Base-by-base conservation (phyloP, 2,888 invertebrate genomes). In the Heliconius erato region DNA sequence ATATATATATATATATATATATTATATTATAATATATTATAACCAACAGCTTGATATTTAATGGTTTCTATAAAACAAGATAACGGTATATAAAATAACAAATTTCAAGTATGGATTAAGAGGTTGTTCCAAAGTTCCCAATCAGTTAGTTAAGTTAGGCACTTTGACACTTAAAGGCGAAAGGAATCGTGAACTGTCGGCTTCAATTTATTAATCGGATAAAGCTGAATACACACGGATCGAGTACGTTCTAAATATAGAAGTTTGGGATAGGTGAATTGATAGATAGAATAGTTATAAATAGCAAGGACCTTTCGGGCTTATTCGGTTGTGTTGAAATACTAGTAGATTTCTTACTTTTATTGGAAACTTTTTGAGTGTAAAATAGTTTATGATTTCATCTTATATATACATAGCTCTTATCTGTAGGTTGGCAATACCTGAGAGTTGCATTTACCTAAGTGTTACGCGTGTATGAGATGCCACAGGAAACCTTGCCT, bases 81-180 rank as follows among this genome's bases (percentile, higher is more conserved):
- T 54, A 16, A 35, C 2, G 19, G 23, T 69, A 54, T 54, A 16
- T 40, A 14, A 63, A 76, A 40, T 77, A 79, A 65, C 28, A 14
- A 69, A 69, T 9, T 63, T 69, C 4, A 26, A 68, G 69, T 35
- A 40, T 40, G 59, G 40, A 81, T 77, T 81, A 81, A 77, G 76
- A 69, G 59, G 76, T 81, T 59, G 28, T 32, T 49, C 14, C 23
- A 40, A 76, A 79, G 26, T 79, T 82, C 23, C 74, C 67, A 74
- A 82, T 82, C 67, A 54, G 67, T 69, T 72, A 81, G 77, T 81
- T 83, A 44, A 74, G 74, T 83, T 78, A 40, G 80, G 78, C 83
- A 83, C 81, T 84, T 83, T 71, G 84, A 81, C 83, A 84, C 74
- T 84, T 80, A 78, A 78, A 77, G 59, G 74, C 80, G 35, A 79